Conservation (phyloP, 2,797 vertebrate genomes). For the Linurgus olivaceus region DNA sequence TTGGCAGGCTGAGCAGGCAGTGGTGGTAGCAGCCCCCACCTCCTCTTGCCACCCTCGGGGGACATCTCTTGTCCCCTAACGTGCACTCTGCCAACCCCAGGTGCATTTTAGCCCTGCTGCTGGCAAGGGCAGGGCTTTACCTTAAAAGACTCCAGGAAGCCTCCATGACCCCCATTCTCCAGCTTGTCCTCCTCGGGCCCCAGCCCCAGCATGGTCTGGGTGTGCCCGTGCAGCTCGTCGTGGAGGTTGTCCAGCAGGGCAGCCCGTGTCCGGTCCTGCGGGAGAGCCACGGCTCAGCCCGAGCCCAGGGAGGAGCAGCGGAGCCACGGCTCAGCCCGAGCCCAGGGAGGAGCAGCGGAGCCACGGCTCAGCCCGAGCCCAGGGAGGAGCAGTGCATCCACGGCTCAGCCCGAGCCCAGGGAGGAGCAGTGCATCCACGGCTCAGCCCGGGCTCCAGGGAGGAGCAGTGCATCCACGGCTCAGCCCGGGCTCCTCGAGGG, state of each 20-base stretch:
- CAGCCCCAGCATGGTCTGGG: constrained; percentile 90
- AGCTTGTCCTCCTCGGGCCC: constrained; percentile 92
- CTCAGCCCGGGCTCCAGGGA: too few relatives aligned
- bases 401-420: not conserved
- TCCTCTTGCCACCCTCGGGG: rapidly evolving
- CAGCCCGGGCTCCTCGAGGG: not conserved
- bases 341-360: too few relatives aligned
- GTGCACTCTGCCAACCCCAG: rapidly evolving
- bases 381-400: not conserved
- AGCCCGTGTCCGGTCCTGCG: constrained; percentile 89
- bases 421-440: too few relatives aligned
- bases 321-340: too few relatives aligned
- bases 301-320: too few relatives aligned
- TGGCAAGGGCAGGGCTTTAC: constrained; percentile 65
- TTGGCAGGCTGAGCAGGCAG: not conserved
- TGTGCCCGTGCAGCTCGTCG: constrained; percentile 92
- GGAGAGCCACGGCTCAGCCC: not conserved
- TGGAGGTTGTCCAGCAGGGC: constrained; percentile 95
- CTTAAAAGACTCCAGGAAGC: constrained; percentile 97
- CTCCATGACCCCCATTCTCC: constrained; percentile 93
- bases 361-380: too few relatives aligned
- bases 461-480: not conserved
- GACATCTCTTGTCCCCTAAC: not conserved
- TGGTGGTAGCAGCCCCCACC: not conserved
- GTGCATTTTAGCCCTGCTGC: not conserved